Conservation (phyloP, 2,888 invertebrate species). For the Cephus spinipes region DNA sequence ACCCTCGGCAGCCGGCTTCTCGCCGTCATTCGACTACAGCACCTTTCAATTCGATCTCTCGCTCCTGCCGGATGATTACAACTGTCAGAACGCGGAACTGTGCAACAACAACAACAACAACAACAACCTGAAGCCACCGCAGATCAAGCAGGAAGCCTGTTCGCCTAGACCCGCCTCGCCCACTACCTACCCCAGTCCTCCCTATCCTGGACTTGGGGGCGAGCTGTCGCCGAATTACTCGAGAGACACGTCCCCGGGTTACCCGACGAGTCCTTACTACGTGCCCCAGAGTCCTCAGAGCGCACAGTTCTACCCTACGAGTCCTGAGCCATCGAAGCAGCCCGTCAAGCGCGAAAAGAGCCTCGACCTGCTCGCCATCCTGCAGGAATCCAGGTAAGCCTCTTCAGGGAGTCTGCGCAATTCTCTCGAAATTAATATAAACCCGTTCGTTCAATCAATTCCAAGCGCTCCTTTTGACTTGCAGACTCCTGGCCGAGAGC, state of each 20-base stretch:
- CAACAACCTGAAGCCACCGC: conserved; percentile 61
- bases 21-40: conserved; percentile 77
- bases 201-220: conserved; percentile 51
- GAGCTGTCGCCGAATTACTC: conserved; percentile 60
- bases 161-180: conserved; percentile 61
- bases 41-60: conserved; percentile 80
- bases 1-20: conserved; percentile 78
- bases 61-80: conserved; percentile 73
- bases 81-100: conserved; percentile 41
- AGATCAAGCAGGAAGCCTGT: conserved; percentile 71
- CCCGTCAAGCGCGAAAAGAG: conserved; percentile 62
- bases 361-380: conserved; percentile 59
- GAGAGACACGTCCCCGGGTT: conserved; percentile 60
- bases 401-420: background rate
- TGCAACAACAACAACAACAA: conserved; percentile 35
- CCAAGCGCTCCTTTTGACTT: background rate
- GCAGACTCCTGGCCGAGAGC: conserved; percentile 61
- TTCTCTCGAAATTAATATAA: background rate
- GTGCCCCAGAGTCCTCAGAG: conserved; percentile 64
- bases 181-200: conserved; percentile 55
- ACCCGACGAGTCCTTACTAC: conserved; percentile 63
- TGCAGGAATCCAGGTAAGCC: conserved; percentile 62
- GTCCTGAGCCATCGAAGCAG: conserved; percentile 58
- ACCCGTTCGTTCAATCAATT: background rate
- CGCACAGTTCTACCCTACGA: conserved; percentile 60